phyloP scores from a whole-genome alignment of 2,113 vertebrate species.

The Urocynchramus pylzowi region DNA sequence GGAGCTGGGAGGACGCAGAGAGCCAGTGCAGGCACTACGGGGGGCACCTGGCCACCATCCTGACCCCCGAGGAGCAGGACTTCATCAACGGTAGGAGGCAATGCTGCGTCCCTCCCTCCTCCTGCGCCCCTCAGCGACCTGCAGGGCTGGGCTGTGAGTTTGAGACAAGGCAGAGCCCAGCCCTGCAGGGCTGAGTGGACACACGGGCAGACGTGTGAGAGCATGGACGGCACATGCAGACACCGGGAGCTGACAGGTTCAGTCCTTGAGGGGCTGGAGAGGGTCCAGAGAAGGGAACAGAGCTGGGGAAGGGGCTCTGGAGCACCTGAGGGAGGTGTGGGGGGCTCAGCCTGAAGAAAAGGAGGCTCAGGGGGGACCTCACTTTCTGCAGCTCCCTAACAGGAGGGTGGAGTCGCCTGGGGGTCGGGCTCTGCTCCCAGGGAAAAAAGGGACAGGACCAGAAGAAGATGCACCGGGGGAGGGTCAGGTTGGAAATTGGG shows the following conservation, averaged over 20 bases:
- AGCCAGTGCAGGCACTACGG: slow-evolving; percentile 82
- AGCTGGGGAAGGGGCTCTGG: neutral
- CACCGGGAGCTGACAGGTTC: neutral
- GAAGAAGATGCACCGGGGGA: neutral
- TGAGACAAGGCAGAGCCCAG: neutral
- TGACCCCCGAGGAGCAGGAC: slow-evolving; percentile 88
- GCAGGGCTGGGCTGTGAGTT: fast-evolving
- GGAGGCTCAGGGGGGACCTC: neutral
- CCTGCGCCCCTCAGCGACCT: neutral
- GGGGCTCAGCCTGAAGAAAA: neutral
- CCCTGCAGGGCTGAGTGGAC: neutral
- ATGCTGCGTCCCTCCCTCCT: fast-evolving
- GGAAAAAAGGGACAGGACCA: neutral
- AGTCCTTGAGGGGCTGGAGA: neutral
- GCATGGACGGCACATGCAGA: fast-evolving
- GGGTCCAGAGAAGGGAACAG: neutral
- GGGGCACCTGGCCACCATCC: slow-evolving; percentile 86
- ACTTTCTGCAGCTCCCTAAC: neutral
- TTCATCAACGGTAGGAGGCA: slow-evolving; percentile 83
- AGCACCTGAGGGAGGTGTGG: neutral
- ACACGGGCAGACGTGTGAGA: fast-evolving
- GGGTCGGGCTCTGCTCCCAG: fast-evolving
- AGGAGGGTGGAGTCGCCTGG: neutral
- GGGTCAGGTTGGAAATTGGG: neutral
- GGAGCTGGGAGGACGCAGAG: slow-evolving; percentile 92